Evolutionary conservation across 2,888 invertebrate species (phyloP).

Genomic region (Aporophyla lueneburgensis): DNA sequence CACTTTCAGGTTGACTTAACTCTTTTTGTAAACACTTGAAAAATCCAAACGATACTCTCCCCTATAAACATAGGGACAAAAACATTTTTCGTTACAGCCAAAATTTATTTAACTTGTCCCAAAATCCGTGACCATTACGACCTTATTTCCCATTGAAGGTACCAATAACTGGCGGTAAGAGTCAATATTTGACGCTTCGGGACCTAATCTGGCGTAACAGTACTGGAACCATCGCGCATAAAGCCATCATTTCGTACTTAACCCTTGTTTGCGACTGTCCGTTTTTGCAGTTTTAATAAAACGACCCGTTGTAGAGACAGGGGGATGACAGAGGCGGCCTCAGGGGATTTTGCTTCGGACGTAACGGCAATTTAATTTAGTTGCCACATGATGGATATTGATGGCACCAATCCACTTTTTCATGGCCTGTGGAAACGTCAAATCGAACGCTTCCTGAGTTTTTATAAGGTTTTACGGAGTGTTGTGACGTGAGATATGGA

Average conservation of each 20-base stretch:
- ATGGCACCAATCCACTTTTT: conserved; percentile 71
- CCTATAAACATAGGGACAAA: conserved; percentile 22
- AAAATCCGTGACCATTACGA: conserved; percentile 60
- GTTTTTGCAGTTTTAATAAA: conserved; percentile 81
- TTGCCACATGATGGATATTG: conserved; percentile 72
- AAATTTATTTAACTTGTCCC: conserved; percentile 52
- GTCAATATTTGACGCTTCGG: conserved; percentile 68
- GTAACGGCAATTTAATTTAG: conserved; percentile 72
- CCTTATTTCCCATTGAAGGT: conserved; percentile 59
- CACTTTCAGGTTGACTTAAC: conserved; percentile 20
- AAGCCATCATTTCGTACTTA: conserved; percentile 75
- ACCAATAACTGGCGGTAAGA: conserved; percentile 66
- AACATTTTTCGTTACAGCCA: conserved; percentile 23
- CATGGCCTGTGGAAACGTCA: conserved; percentile 63
- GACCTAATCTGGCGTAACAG: conserved; percentile 62
- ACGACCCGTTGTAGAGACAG: conserved; percentile 67
- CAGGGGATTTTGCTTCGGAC: conserved; percentile 60
- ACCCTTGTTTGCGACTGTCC: conserved; percentile 74
- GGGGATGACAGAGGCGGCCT: conserved; percentile 70
- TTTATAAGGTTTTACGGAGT: conserved; percentile 59
- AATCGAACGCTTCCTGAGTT: conserved; percentile 59
- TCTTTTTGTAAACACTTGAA: conserved; percentile 19
- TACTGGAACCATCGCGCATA: conserved; percentile 62
- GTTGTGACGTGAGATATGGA: conserved; percentile 46
- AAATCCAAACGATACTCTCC: conserved; percentile 20